Base-by-base conservation (phyloP, 1,140 invertebrate species). In the Drosophila ficusphila region DNA sequence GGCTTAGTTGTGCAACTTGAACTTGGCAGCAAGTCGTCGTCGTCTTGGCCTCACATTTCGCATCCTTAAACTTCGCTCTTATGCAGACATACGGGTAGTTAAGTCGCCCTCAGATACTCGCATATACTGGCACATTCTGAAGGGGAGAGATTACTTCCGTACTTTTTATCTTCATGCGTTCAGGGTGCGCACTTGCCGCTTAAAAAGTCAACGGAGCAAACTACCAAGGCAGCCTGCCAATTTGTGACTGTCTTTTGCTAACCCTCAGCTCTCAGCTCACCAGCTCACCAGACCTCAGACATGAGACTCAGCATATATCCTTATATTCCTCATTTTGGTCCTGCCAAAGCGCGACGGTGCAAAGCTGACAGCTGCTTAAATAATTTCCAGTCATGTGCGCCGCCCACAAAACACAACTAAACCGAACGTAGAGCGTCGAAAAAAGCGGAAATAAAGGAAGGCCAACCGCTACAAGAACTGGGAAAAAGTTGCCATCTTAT, bases 351-450 rank as follows among this genome's bases (percentile, higher is more conserved):
- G 71, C 71, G 70, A 74, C 70, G 71, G 70, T 74, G 71, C 71
- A 74, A 74, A 74, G 71, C 71, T 74, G 71, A 74, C 71, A 74
- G 71, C 71, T 74, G 71, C 71, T 74, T 74, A 74, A 74, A 74
- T 74, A 74, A 74, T 74, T 74, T 74, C 71, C 71, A 74, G 71
- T 74, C 71, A 74, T 74, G 71, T 74, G 71, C 71, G 71, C 70
- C 70, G 70, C 71, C 71, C 71, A 74, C 71, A 74, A 74, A 74
- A 74, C 70, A 74, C 71, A 74, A 74, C 71, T 74, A 74, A 74
- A 65, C 58, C 70, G 46, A 65, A 74, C 70, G 70, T 74, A 74
- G 29, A 47, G 53, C 54, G 33, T 31, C 25, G 19, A 52, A 72
- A 39, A 44, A 14, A 31, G 21, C 19, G 47, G 47, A 51, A 39